Evolutionary conservation across 2,888 invertebrate species (phyloP).

Genomic region (Branchellion lobata): DNA sequence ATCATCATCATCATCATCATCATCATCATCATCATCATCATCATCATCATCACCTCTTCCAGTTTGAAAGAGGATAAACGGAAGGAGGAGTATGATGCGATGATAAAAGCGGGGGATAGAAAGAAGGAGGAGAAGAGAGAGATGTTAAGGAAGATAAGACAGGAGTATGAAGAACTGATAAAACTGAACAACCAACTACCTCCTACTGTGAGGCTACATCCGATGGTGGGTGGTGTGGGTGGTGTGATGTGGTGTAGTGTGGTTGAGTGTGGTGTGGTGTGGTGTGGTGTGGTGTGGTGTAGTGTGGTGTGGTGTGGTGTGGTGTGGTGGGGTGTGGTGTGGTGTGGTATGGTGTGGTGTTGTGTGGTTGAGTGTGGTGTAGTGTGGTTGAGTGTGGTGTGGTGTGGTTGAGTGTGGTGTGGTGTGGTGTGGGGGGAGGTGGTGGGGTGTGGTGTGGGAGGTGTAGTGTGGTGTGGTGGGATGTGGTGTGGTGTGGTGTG

Average conservation of each 20-base stretch:
- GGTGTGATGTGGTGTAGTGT: not conserved
- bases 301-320: too few relatives aligned
- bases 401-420: too few relatives aligned
- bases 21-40: conserved; percentile 48
- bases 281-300: too few relatives aligned
- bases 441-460: too few relatives aligned
- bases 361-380: too few relatives aligned
- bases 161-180: conserved; percentile 59
- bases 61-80: conserved; percentile 63
- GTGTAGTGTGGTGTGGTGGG: too few relatives aligned
- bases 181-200: conserved; percentile 59
- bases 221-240: conserved; percentile 54
- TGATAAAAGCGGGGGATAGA: conserved; percentile 60
- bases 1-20: conserved; percentile 47
- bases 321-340: too few relatives aligned
- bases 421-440: too few relatives aligned
- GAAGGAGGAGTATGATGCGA: conserved; percentile 62
- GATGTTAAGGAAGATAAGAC: conserved; percentile 57
- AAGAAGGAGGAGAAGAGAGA: conserved; percentile 59
- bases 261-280: conserved; percentile 53
- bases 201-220: conserved; percentile 55
- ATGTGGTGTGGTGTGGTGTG: too few relatives aligned
- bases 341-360: too few relatives aligned
- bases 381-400: too few relatives aligned
- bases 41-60: conserved; percentile 57